Conservation (phyloP, 1,140 invertebrate genomes). For the Ridgeia piscesae region DNA sequence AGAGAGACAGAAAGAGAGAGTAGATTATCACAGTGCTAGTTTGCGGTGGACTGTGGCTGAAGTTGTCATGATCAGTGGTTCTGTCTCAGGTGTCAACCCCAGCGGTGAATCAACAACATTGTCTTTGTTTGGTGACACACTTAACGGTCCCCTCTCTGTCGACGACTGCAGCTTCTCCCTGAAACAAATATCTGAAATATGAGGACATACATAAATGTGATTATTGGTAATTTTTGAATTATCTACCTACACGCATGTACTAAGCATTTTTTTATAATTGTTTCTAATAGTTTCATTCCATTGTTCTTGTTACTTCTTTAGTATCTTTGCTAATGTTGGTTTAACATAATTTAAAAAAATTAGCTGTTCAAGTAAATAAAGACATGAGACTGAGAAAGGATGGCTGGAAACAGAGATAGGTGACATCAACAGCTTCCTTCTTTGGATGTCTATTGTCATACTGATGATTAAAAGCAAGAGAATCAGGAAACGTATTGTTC, state of each 20-base stretch:
- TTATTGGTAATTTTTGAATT: background rate
- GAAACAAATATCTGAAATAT: background rate
- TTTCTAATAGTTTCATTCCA: background rate
- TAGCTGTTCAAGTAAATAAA: background rate
- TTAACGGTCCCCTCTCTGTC: background rate
- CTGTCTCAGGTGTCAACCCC: background rate
- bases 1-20: too few relatives aligned
- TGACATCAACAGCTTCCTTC: too few relatives aligned
- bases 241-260: background rate
- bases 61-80: background rate
- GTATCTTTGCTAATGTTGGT: background rate
- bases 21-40: background rate
- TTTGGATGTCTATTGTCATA: too few relatives aligned
- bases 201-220: background rate
- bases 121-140: background rate
- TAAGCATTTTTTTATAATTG: too few relatives aligned
- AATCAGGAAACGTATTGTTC: too few relatives aligned
- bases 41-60: background rate
- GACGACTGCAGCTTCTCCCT: background rate
- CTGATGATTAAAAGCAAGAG: too few relatives aligned
- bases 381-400: too few relatives aligned
- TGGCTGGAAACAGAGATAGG: too few relatives aligned
- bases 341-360: background rate
- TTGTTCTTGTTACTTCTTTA: background rate
- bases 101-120: background rate